Evolutionary conservation across 2,888 invertebrate genomes (phyloP), one percentile per base, ranked within the genome.

Genomic region (Nemurella pictetii): DNA sequence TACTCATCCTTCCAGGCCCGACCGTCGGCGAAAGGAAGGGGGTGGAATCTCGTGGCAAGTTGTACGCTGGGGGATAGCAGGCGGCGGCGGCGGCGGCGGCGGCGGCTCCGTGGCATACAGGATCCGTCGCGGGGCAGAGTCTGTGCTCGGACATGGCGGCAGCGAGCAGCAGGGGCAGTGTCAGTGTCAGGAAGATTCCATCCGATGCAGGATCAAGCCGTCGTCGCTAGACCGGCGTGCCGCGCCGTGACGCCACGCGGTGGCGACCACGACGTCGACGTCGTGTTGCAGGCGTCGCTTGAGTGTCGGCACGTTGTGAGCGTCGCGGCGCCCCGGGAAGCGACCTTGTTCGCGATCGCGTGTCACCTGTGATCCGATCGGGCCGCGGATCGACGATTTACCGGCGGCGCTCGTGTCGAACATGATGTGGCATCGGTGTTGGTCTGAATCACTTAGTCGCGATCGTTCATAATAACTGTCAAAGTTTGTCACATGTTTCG

Each of bases 1-100:
- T 27, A 77, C 77, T 77, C 30, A 30, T 30, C 78, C 30, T 36
- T 78, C 26, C 78, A 29, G 30, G 15, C 78, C n/a, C 28, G 78
- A 78, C 78, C 4, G 78, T 1, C 78, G 30, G 30, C 29, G 30
- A 28, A 28, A 27, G 29, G 28, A 29, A n/a, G 30, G n/a, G 30
- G 28, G 78, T 29, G 78, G 26, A n/a, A 28, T 78, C 29, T 78
- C n/a, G 78, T 27, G 55, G 36, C 81, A 72, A 81, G 80, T 81
- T 81, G 80, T 81, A 81, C 80, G 32, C 80, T 20, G 36, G 80
- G 35, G 35, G 80, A 30, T 26, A 3, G 29, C 20, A 80, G 26
- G 75, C 75, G 75, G 28, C 7, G 75, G 28, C 30, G 78, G 78
- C 30, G 78, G 30, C 30, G 28, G 75, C 75, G 75, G 35, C 35